Evolutionary conservation across 2,113 vertebrate genomes (phyloP).

Genomic region (Butorides virescens): DNA sequence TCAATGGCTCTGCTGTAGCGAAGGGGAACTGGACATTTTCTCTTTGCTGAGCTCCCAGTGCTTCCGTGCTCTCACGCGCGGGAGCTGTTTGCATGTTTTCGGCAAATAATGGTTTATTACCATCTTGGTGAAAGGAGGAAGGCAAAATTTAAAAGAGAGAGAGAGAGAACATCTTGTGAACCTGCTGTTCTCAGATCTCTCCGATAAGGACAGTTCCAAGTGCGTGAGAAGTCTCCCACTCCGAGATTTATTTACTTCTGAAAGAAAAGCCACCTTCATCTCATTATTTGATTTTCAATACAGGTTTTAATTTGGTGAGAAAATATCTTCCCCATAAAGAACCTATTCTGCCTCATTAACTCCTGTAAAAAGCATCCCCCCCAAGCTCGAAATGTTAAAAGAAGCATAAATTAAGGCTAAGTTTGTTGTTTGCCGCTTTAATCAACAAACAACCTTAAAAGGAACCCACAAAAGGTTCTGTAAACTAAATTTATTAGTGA

Average conservation of each 20-base stretch:
- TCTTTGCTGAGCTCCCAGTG: not conserved
- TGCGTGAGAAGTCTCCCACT: conserved; percentile 53
- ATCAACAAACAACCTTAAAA: conserved; percentile 66
- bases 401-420: conserved; percentile 69
- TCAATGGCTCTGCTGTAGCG: not conserved
- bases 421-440: conserved; percentile 61
- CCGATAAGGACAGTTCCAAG: conserved; percentile 22
- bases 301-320: conserved; percentile 72
- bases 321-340: conserved; percentile 66
- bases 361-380: conserved; percentile 51
- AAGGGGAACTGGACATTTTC: not conserved
- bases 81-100: conserved; percentile 4
- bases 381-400: conserved; percentile 55
- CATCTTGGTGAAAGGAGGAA: conserved; percentile 35
- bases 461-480: conserved; percentile 48
- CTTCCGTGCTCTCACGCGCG: rapidly evolving
- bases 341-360: conserved; percentile 74
- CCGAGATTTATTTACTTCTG: conserved; percentile 60
- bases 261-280: conserved; percentile 63
- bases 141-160: not conserved
- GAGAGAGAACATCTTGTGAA: not conserved
- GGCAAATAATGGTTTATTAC: conserved; percentile 32
- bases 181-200: conserved; percentile 17
- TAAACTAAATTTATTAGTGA: conserved; percentile 66
- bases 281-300: conserved; percentile 62